A percentile compares a stretch with the other conserved stretches of the same genome.
phyloP scores from a whole-genome alignment of 1,140 invertebrate species.

The Ceratitis capitata region DNA sequence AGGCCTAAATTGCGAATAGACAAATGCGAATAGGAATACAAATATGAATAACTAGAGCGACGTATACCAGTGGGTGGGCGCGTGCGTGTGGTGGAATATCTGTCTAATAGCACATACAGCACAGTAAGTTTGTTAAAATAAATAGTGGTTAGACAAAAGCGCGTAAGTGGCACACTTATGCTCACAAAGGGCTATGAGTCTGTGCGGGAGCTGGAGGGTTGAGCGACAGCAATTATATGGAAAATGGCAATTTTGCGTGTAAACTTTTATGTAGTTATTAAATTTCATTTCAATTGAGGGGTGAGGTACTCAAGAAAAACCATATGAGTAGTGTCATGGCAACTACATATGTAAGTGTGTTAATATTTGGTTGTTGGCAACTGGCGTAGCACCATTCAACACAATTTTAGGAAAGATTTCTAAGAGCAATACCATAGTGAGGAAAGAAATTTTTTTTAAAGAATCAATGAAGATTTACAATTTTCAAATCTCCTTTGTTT shows the following conservation, averaged over 20 bases:
- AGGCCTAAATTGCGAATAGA: neutral
- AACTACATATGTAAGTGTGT: neutral
- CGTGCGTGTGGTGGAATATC: no score
- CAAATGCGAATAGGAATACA: neutral
- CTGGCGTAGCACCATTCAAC: no score
- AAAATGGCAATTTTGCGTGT: neutral
- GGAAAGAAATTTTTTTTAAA: no score
- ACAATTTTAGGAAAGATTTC: no score
- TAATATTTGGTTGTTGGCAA: no score
- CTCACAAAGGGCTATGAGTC: neutral
- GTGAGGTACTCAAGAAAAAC: no score
- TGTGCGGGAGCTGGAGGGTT: neutral
- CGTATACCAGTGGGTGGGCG: neutral
- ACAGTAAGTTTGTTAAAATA: neutral
- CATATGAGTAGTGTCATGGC: neutral
- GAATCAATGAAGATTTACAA: no score
- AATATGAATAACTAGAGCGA: neutral
- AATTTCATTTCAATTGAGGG: neutral
- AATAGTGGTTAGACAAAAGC: neutral
- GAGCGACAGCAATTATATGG: neutral
- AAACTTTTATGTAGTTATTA: conserved; percentile 4
- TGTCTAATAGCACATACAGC: no score
- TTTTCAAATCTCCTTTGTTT: no score
- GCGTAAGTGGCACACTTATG: conserved; percentile 3
- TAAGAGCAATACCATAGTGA: no score